Evolutionary conservation across 92 coral and sea anemone genomes (phyloP), one percentile per base, ranked within the genome.

Genomic region (Actinernus sp.): DNA sequence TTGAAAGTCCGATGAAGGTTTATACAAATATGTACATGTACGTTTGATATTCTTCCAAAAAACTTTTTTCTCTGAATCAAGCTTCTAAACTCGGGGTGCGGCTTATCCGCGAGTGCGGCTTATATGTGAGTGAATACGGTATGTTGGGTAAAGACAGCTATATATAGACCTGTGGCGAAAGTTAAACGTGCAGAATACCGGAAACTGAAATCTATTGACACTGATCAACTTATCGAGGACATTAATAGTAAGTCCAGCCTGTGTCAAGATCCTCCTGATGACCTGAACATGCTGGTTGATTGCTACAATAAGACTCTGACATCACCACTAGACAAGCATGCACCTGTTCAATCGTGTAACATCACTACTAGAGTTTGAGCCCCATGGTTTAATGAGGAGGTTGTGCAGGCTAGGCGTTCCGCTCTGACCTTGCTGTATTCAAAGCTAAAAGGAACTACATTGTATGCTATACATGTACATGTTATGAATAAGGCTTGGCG

Each of bases 241-340:
- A 48, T 65, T 10, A 30, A n/a, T n/a, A 32, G 68, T 17, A 43
- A 48, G 23, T 71, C 69, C 3, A 21, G 27, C 32, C 46, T 81
- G 22, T 74, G 50, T 33, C 23, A 8, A 3, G 10, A 40, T 36
- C 72, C 81, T 40, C 86, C 86, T 7, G 17, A 18, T 55, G 76
- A 55, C 37, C 40, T 74, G 2, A 56, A 39, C 17, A 29, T 26
- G 3, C 27, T 82, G 48, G 71, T 49, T 59, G 58, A 57, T 13
- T 74, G 71, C 20, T 82, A 82, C 26, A 82, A 74, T 37, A 23
- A 28, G 49, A 82, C 88, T 4, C 13, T 63, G 50, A 9, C 29
- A 2, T 30, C 68, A 32, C 21, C 68, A 26, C 54, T 61, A 23
- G 86, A 79, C 40, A 71, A 54, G 56, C 85, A 83, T 61, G 85